Evolutionary conservation across 2,113 vertebrate species (phyloP), one percentile per base, ranked within the genome.

Genomic region (Procapra przewalskii): DNA sequence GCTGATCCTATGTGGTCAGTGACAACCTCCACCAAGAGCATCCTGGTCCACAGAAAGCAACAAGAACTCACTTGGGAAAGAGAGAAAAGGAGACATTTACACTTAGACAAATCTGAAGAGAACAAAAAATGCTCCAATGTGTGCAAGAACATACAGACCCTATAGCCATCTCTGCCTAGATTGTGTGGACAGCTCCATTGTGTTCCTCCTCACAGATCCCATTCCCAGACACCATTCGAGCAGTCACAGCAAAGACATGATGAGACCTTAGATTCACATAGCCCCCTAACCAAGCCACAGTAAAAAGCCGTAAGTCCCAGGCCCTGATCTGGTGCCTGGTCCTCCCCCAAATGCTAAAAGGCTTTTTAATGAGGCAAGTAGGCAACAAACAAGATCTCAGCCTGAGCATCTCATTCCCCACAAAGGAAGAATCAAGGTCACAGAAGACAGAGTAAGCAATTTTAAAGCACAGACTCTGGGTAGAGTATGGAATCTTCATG

Each of bases 351-450:
- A 94, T 50, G 59, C 88, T 67, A 17, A 92, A 71, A 97, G 57
- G 17, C 81, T 94, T 98, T 98, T 98, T 98, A 98, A 98, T 98
- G 98, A 98, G 96, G 96, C 71, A 97, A 91, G 98, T 97, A 97
- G 88, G 94, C 91, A 87, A 86, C 90, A 57, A 87, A 86, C 89
- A 48, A 96, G 90, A 97, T 94, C 93, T 97, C 96, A 88, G 97
- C 95, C 90, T 96, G 81, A 96, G 45, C 52, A 96, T 96, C 92
- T 97, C 71, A 10, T 97, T 97, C 85, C 40, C 94, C 95, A 67
- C 97, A 97, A 97, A 98, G 84, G 97, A 59, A 98, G 88, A 97
- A 98, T 93, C 94, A 62, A 95, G 86, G 94, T 97, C 95, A 93
- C 25, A 92, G 97, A 95, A 82, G 82, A 88, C 45, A 82, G 64